Base-by-base conservation (phyloP, 2,888 invertebrate genomes). In the Anthrax anthrax region DNA sequence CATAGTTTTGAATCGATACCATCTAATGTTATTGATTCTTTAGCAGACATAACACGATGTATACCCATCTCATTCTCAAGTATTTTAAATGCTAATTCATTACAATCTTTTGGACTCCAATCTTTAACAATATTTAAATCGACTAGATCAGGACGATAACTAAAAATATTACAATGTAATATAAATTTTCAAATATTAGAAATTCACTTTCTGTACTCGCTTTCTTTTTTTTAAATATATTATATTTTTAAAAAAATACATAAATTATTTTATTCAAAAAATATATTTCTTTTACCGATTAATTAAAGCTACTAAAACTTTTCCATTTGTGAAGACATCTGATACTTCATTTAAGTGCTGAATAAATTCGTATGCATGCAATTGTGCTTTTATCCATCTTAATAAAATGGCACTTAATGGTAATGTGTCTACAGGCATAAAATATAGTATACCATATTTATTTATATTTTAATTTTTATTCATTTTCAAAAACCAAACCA, bases 111-210 rank as follows among this genome's bases (percentile, higher is more conserved):
- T 4, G 77, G 67, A 51, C 80, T 80, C 54, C 77, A 74, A 46
- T 77, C 73, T 57, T 77, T 74, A 42, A 86, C 70, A 44, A 76
- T 69, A 57, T 74, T 73, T 59, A 80, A 79, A 55, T 91, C 86
- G 55, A 94, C 73, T 57, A 95, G 73, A 70, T 94, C 90, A 3
- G 95, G 95, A 49, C 94, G 76, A 72, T 94, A 95, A 52, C 87
- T 81, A 58, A 79, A 78, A 36, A 6, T 4, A 23, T 23, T 23
- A 23, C 23, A 23, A 23, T 6, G 16, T 16, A 32, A 29, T 4
- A 45, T 19, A 34, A 13, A 34, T 34, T 29, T 1, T 3, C 4
- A 41, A 40, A n/a, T n/a, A n/a, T n/a, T n/a, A n/a, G n/a, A n/a
- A 37, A 37, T 37, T 16, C n/a, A 37, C 2, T 16, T 18, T 13